Evolutionary conservation across 2,888 invertebrate species (phyloP), one percentile per base, ranked within the genome.

Genomic region (Dendrolimus pini): DNA sequence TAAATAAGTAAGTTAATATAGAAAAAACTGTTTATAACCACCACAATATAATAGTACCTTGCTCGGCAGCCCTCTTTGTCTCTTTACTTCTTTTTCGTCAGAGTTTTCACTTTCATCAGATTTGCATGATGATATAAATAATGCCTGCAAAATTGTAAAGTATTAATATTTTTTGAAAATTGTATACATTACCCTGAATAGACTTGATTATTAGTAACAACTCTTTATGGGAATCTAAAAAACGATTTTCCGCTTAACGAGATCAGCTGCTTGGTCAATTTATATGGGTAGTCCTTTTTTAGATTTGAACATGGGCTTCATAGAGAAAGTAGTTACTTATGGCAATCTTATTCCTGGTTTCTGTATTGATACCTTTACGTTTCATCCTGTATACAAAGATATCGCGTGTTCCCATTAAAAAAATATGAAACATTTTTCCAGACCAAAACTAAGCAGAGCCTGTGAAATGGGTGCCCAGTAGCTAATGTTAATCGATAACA

Each of bases 51-150:
- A 2, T 42, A 42, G 42, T 42, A 42, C 42, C 56, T 56, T 8
- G 41, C 13, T 55, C 13, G 41, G 13, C n/a, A n/a, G n/a, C 13
- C 47, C 18, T 41, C 41, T 1, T 54, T 42, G 54, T 54, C 14
- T 54, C 54, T 41, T 54, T 55, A 42, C 2, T 42, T 42, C 42
- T 42, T 1, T 42, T 42, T 42, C 56, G 54, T 58, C 58, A 58
- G 58, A 55, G 52, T 53, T 54, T 41, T 58, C 60, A 62, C 60
- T 60, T 47, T 60, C 57, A 55, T 57, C 57, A 54, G 55, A 55
- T 55, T 60, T 54, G 42, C 42, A 42, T 56, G 55, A 60, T 54
- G 61, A 57, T 62, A 60, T 55, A 58, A 62, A 62, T 52, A 62
- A 60, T 54, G 59, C 61, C 59, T 61, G 55, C 56, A 59, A 41